A percentile compares a stretch with the other conserved stretches of the same genome.
Conservation (phyloP, 2,797 vertebrate genomes). For the Psittacula echo region DNA sequence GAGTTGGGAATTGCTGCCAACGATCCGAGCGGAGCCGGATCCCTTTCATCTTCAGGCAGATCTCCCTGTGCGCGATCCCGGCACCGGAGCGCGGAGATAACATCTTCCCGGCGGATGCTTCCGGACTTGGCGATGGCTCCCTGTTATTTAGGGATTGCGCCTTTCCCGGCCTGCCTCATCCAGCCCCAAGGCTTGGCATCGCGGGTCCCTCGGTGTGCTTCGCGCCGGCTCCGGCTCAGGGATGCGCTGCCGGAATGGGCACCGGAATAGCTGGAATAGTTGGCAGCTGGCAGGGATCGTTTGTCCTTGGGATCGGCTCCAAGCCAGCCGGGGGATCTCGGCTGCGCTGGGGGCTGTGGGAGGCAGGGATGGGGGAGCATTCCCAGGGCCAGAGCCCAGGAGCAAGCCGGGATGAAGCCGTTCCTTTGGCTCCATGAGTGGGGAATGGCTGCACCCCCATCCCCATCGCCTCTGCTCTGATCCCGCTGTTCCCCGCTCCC, state of each 20-base stretch:
- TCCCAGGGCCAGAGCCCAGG: background rate
- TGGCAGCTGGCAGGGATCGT: background rate
- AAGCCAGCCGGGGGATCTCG: accelerated
- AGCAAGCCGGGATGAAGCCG: too few relatives aligned
- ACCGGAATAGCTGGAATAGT: background rate
- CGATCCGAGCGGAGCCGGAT: background rate
- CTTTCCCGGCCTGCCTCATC: background rate
- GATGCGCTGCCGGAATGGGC: background rate
- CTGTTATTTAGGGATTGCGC: background rate
- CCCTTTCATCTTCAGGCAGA: background rate
- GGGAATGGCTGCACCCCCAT: background rate
- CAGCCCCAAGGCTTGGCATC: background rate
- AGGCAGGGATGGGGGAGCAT: background rate
- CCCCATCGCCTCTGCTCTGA: too few relatives aligned
- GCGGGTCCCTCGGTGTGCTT: too few relatives aligned
- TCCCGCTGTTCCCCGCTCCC: background rate
- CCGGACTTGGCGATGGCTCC: background rate
- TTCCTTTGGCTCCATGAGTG: background rate
- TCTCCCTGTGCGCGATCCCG: background rate
- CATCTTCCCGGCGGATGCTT: background rate
- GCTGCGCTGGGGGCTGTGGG: background rate
- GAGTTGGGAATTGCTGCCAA: background rate
- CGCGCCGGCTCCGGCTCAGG: background rate
- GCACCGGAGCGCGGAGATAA: background rate
- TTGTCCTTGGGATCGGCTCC: background rate